Base-by-base conservation (phyloP, 2,888 invertebrate species). In the Aphodius granarius region DNA sequence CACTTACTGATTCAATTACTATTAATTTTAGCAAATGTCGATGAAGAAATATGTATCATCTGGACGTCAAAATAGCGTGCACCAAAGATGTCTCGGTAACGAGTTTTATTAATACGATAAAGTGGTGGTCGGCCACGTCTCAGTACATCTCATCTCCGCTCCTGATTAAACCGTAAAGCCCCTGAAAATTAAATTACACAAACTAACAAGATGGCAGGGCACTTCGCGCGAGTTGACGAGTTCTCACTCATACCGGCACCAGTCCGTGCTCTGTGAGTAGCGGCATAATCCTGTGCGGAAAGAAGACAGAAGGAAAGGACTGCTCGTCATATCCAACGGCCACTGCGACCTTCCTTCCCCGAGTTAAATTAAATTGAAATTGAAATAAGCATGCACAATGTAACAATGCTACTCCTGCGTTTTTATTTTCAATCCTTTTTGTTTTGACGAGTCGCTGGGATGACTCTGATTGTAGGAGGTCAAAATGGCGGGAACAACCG, bases 141-240 rank as follows among this genome's bases (percentile, higher is more conserved):
- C 43, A 43, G 43, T 43, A 43, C 43, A 43, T 43, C 43, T 43
- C 43, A 68, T 68, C 20, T 22, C 63, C 13, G 65, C 18, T 62
- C 68, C 22, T 81, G 82, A 83, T 83, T 82, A 83, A 83, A 83
- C 81, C 82, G 81, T 81, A 83, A 82, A 82, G 81, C 82, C 79
- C 77, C 21, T 22, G 81, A 82, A 83, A 83, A 83, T 83, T 83
- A 83, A 82, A 83, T 82, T 83, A 82, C 82, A 79, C 78, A 75
- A 77, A 76, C 81, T 81, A 81, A 81, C 80, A 80, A 82, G 82
- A 81, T 79, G 81, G 68, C 68, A 68, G n/a, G 20, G 20, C 78
- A 77, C 78, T 76, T 75, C 72, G 73, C 70, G 76, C 71, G 64
- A 68, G 23, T 75, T 74, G 77, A 74, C 77, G 73, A 68, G 75